Base-by-base conservation (phyloP, 2,888 invertebrate species). In the Trimorus sp. region DNA sequence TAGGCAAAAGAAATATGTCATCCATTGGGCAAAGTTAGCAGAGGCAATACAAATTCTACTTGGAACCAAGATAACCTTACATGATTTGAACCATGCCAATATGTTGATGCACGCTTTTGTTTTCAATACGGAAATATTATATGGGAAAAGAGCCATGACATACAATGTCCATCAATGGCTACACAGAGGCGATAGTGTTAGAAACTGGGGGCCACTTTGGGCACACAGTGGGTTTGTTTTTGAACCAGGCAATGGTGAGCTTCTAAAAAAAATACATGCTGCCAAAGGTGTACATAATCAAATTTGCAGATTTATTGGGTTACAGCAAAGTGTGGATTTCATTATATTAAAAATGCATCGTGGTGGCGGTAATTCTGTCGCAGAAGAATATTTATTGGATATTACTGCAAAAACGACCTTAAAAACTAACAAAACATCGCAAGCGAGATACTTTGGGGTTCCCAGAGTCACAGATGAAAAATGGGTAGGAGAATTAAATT, bases 21-120 rank as follows among this genome's bases (percentile, higher is more conserved):
- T 16, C 9, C 60, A 76, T 51, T 76, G 60, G 68, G 12, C 68
- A 8, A 62, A 68, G 45, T 48, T 76, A n/a, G 68, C 68, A 0
- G 68, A 54, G 48, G 54, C 54, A 15, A 60, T 51, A 37, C 48
- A 68, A 40, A 76, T 76, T 42, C 40, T 71, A 11, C 51, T 71
- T 5, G 3, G 0, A 36, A 12, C 8, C 7, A 37, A 56, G 7
- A 36, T 56, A 11, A 37, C 37, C 6, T 9, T 37, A 11, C 11
- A 37, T 6, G 11, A 37, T 9, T 5, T 56, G 36, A 16, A 56
- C 11, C 3, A 37, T 12, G 60, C 45, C 4, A 14, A 60, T 26
- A 42, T 45, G 7, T 45, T 45, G n/a, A 7, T 60, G 4, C 16
- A 26, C 8, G 60, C 45, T 45, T 60, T 60, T 26, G 45, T 26